Percentiles rank a stretch among this genome's conserved stretches.
These are phyloP conservation scores for Vidua macroura DNA, from an alignment of 2,113 vertebrate species.

Conservation along the genomic window DNA sequence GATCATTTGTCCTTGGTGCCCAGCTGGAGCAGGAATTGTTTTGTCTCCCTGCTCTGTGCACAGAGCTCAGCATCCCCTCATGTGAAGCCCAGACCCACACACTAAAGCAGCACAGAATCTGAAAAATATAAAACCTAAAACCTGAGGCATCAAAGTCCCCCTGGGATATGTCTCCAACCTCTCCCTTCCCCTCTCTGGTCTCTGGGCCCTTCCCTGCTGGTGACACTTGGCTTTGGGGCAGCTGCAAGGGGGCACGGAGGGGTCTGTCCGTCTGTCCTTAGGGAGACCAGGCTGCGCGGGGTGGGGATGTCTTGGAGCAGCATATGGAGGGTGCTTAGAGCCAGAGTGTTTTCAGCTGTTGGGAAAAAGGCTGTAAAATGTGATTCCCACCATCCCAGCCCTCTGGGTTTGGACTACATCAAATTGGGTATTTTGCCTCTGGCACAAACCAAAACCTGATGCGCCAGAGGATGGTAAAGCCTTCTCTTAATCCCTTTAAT, in stretches of 20 bases:
- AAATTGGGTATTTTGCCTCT: constrained; percentile 10
- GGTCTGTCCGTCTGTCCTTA: rapidly evolving
- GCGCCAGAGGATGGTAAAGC: neutral
- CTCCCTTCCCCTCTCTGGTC: rapidly evolving
- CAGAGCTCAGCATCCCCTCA: neutral
- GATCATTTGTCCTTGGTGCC: too few relatives aligned
- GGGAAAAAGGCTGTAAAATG: constrained; percentile 36
- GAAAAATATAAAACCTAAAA: neutral
- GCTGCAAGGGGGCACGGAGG: rapidly evolving
- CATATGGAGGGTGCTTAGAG: neutral
- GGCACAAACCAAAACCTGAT: constrained; percentile 24
- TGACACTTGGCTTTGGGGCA: neutral
- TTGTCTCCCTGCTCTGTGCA: neutral
- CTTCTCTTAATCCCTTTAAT: neutral
- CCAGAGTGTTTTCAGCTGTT: constrained; percentile 8
- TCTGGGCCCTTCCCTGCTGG: neutral
- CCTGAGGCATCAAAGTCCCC: neutral
- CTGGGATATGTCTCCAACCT: neutral
- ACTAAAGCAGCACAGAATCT: neutral
- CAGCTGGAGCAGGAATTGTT: neutral
- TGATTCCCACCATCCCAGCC: neutral
- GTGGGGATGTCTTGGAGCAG: neutral
- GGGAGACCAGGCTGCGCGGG: neutral
- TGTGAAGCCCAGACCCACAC: neutral
- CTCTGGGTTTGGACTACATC: neutral